Evolutionary conservation across 1,140 invertebrate genomes (phyloP).

Genomic region (Neocloeon triangulifer): DNA sequence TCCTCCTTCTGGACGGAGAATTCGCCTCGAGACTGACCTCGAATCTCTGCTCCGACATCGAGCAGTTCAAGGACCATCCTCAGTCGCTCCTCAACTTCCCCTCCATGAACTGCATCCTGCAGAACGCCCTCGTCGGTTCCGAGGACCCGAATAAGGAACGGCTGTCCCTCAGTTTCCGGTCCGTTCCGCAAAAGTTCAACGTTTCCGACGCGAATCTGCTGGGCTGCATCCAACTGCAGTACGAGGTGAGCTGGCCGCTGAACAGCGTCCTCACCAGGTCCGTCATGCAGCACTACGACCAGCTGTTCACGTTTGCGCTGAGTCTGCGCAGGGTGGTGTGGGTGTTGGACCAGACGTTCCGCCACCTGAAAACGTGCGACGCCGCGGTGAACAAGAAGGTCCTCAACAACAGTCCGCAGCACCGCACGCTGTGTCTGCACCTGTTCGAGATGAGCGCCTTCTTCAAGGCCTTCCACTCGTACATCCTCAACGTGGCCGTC

Average conservation of each 20-base stretch:
- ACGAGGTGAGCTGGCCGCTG: conserved; percentile 45
- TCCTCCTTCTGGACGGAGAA: conserved; percentile 52
- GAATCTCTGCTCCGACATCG: conserved; percentile 38
- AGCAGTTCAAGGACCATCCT: no score
- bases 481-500: no score
- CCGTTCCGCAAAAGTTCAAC: background rate
- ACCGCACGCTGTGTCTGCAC: no score
- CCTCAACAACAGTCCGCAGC: no score
- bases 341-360: conserved; percentile 40
- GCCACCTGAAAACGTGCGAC: conserved; percentile 19
- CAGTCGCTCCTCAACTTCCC: conserved; percentile 40
- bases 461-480: no score
- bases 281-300: conserved; percentile 36
- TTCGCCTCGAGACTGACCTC: conserved; percentile 43
- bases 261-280: conserved; percentile 49
- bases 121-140: conserved; percentile 28
- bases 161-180: background rate
- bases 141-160: background rate
- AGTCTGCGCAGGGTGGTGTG: conserved; percentile 49
- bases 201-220: no score
- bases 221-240: conserved; percentile 36
- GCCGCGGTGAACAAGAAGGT: no score
- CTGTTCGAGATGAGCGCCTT: no score
- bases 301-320: conserved; percentile 47
- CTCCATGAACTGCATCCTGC: conserved; percentile 36